phyloP scores from a whole-genome alignment of 2,797 vertebrate species.

The Karalla daura region DNA sequence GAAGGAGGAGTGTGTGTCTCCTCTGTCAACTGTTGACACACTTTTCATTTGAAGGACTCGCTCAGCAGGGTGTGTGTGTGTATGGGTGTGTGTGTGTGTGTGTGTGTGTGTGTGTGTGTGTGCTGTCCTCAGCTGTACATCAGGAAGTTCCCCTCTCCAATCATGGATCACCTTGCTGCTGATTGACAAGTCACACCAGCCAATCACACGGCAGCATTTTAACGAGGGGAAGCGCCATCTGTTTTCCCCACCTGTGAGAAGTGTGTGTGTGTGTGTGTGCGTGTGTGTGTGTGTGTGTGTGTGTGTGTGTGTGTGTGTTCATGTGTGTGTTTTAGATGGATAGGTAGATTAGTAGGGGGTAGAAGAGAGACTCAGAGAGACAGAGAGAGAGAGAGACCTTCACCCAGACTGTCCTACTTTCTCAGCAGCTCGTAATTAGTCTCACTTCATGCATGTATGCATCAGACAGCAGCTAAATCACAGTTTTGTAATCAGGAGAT shows the following conservation, averaged over 20 bases:
- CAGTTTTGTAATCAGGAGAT: conserved; percentile 57
- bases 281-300: conserved; percentile 1
- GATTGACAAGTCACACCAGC: background rate
- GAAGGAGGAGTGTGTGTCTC: too few relatives aligned
- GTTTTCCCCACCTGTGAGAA: background rate
- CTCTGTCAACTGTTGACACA: conserved; percentile 36
- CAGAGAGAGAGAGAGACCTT: conserved; percentile 35
- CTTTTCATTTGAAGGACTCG: conserved; percentile 18
- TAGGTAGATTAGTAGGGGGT: background rate
- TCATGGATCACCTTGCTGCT: background rate
- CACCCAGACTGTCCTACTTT: conserved; percentile 53
- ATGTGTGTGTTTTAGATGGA: conserved; percentile 18
- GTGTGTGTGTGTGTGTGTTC: background rate
- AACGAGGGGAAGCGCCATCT: background rate
- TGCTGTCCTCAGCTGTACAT: conserved; percentile 25
- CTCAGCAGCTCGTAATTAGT: conserved; percentile 52
- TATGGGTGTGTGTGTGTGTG: conserved; percentile 12
- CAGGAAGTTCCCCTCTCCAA: conserved; percentile 26
- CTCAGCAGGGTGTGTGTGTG: conserved; percentile 5
- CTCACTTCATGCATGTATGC: conserved; percentile 62
- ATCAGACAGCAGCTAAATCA: conserved; percentile 46
- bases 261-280: background rate
- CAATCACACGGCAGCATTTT: background rate
- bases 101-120: background rate
- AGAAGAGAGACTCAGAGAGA: conserved; percentile 5